Conservation (phyloP, 1,140 invertebrate species). For the Scylla paramamosain region DNA sequence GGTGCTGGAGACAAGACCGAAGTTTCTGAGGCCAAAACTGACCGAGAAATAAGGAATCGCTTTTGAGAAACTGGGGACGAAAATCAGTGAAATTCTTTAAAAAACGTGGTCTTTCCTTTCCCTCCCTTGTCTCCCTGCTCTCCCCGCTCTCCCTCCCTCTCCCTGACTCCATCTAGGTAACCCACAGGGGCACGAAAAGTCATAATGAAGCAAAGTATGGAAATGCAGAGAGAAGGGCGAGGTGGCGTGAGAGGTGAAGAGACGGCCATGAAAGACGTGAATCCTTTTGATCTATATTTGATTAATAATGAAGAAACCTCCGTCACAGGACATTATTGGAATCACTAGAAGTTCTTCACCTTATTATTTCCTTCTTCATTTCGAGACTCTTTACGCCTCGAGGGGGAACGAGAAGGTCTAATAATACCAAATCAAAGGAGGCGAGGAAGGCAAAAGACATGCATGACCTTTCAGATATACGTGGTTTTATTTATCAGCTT, state of each 20-base stretch:
- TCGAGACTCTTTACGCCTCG: neutral
- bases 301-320: constrained; percentile 72
- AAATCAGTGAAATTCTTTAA: neutral
- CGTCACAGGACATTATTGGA: constrained; percentile 59
- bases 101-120: neutral
- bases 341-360: neutral
- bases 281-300: constrained; percentile 76
- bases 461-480: too few species aligned
- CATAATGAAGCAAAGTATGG: constrained; percentile 76
- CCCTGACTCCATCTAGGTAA: constrained; percentile 48
- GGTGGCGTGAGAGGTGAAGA: constrained; percentile 55
- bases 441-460: neutral
- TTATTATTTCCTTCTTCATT: constrained; percentile 41
- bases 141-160: neutral
- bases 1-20: neutral
- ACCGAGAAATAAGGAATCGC: neutral
- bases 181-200: constrained; percentile 67
- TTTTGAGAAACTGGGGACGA: neutral
- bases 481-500: too few species aligned
- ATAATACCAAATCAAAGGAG: neutral
- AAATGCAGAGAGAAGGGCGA: constrained; percentile 73
- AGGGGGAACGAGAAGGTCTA: neutral
- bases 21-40: neutral
- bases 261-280: constrained; percentile 69
- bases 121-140: neutral